These are phyloP conservation scores for Rhynchophorus ferrugineus DNA, from an alignment of 1,140 invertebrate species.

Conservation along the genomic window DNA sequence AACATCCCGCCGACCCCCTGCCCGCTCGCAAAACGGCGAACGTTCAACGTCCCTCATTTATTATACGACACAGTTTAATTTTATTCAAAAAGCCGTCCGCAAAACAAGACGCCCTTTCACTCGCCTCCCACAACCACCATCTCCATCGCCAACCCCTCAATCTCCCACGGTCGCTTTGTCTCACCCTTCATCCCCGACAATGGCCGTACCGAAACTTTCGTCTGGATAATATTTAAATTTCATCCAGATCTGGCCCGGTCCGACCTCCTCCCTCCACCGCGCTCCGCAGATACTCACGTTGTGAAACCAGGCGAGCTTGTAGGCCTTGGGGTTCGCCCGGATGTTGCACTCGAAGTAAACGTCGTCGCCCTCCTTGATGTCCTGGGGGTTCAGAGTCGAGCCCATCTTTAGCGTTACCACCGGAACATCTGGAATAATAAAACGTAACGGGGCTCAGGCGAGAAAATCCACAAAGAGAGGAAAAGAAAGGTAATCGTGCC, in stretches of 20 bases:
- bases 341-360: slow-evolving; percentile 91
- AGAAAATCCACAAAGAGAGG: too few species aligned
- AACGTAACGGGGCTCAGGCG: too few species aligned
- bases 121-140: background rate
- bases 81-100: slow-evolving; percentile 14
- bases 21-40: slow-evolving; percentile 4
- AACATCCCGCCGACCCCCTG: too few species aligned
- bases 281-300: slow-evolving; percentile 58
- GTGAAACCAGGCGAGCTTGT: slow-evolving; percentile 78
- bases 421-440: slow-evolving; percentile 65
- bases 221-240: slow-evolving; percentile 31
- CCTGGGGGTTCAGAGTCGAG: slow-evolving; percentile 73
- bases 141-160: background rate
- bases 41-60: slow-evolving; percentile 11
- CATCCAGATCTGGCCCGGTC: background rate
- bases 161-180: too few species aligned
- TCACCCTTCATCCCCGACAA: too few species aligned
- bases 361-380: slow-evolving; percentile 86
- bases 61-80: slow-evolving; percentile 20
- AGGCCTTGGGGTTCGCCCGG: slow-evolving; percentile 72
- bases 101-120: slow-evolving; percentile 11
- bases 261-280: background rate
- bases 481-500: too few species aligned
- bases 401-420: slow-evolving; percentile 75
- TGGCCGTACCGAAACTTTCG: too few species aligned